Conservation (phyloP, 2,797 vertebrate genomes). For the Petrocephalus sullivani region DNA sequence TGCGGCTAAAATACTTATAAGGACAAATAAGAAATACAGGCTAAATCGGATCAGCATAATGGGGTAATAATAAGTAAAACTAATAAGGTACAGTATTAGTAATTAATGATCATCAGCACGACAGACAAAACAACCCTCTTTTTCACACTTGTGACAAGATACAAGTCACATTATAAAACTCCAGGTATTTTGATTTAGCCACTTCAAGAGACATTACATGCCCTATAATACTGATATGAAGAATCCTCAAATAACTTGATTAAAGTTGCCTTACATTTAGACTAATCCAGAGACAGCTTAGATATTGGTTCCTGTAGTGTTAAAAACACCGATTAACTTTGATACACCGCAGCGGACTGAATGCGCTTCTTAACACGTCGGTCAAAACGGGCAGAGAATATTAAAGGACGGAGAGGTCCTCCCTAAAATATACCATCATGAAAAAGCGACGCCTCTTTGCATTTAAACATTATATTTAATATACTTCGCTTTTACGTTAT, state of each 20-base stretch:
- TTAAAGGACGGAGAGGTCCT: not conserved
- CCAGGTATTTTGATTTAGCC: not conserved
- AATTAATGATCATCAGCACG: not conserved
- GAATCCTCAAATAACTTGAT: not conserved
- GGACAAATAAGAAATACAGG: not conserved
- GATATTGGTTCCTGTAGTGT: not conserved
- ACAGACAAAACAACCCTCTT: not conserved
- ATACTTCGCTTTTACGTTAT: not conserved
- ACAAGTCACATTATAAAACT: not conserved
- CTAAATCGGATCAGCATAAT: not conserved
- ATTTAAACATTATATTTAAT: not conserved
- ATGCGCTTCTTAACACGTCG: not conserved
- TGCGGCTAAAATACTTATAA: not conserved
- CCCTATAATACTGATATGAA: not conserved
- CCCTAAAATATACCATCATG: not conserved
- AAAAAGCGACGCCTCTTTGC: not conserved
- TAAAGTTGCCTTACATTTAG: not conserved
- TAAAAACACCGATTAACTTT: not conserved
- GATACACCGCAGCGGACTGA: not conserved
- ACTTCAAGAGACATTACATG: not conserved
- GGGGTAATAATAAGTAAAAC: not conserved
- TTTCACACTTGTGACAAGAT: not conserved
- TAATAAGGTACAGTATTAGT: not conserved
- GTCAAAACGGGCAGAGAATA: not conserved
- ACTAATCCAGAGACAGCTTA: not conserved